Evolutionary conservation across 1,140 invertebrate species (phyloP).

Genomic region (Steinernema feltiae): DNA sequence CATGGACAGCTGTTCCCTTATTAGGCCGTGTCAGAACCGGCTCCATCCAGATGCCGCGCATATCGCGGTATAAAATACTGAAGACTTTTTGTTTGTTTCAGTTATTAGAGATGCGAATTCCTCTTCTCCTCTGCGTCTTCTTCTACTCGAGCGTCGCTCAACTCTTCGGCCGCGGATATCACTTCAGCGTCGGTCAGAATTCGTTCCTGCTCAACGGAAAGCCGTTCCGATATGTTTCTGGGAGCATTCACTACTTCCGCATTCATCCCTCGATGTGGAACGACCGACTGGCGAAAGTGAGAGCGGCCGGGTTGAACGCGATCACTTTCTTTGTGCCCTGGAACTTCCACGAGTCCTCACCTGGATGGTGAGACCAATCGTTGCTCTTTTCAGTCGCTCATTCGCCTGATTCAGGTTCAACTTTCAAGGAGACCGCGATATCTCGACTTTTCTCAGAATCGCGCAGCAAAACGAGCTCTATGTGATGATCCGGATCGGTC

Average conservation of each 20-base stretch:
- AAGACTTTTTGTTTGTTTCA: too few relatives aligned
- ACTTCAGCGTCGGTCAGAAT: not conserved
- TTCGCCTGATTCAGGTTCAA: conserved; percentile 42
- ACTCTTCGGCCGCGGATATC: not conserved
- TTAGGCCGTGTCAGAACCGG: too few relatives aligned
- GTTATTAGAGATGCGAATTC: too few relatives aligned
- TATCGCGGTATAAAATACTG: too few relatives aligned
- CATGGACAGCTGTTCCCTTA: too few relatives aligned
- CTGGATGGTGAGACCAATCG: conserved; percentile 62
- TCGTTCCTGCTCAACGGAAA: not conserved
- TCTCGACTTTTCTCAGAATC: conserved; percentile 62
- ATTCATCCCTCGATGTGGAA: conserved; percentile 75
- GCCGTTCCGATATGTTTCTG: conserved; percentile 75
- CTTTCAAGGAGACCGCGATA: conserved; percentile 72
- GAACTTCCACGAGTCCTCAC: conserved; percentile 78
- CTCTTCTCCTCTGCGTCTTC: not conserved
- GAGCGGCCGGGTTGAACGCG: conserved; percentile 80
- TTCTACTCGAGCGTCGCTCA: not conserved
- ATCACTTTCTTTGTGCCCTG: conserved; percentile 76
- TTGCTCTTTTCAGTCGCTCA: not conserved
- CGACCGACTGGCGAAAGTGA: conserved; percentile 74
- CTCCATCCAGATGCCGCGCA: too few relatives aligned
- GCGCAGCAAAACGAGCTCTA: conserved; percentile 60
- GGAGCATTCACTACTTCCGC: conserved; percentile 85
- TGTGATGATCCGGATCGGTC: conserved; percentile 62